Percentiles rank a stretch among this genome's conserved stretches.
phyloP scores from a whole-genome alignment of 2,888 invertebrate genomes.

The Synanthedon tipuliformis region DNA sequence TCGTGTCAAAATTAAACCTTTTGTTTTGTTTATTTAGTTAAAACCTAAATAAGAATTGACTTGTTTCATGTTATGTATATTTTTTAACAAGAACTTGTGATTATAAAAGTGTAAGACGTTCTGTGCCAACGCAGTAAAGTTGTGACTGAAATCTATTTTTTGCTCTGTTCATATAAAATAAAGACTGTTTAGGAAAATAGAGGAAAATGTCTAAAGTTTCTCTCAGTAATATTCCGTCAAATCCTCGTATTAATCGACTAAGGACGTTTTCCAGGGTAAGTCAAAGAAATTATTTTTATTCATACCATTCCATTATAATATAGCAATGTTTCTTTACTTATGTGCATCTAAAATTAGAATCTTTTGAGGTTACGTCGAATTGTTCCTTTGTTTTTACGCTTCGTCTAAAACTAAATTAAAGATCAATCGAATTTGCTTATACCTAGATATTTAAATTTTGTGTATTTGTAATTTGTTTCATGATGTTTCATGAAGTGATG shows the following conservation, averaged over 20 bases:
- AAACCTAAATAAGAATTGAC: slow-evolving; percentile 23
- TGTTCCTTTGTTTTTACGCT: too few relatives aligned
- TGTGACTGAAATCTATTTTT: slow-evolving; percentile 35
- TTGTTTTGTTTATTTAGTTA: slow-evolving; percentile 36
- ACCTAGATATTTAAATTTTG: too few relatives aligned
- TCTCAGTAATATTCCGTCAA: slow-evolving; percentile 60
- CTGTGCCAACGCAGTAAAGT: slow-evolving; percentile 28
- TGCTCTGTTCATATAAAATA: slow-evolving; percentile 25
- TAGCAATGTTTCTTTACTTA: neutral
- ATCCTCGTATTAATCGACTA: slow-evolving; percentile 56
- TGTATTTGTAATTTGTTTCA: too few relatives aligned
- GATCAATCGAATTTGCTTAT: too few relatives aligned
- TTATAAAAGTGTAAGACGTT: slow-evolving; percentile 14
- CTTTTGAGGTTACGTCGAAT: slow-evolving; percentile 7
- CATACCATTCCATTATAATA: neutral
- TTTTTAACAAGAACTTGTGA: slow-evolving; percentile 23
- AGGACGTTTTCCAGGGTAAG: slow-evolving; percentile 64
- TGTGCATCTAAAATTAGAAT: slow-evolving; percentile 5
- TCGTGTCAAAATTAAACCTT: slow-evolving; percentile 36
- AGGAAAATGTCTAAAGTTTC: slow-evolving; percentile 60
- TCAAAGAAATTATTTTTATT: slow-evolving; percentile 7
- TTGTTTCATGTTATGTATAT: slow-evolving; percentile 8
- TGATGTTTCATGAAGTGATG: too few relatives aligned
- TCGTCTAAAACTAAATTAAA: too few relatives aligned
- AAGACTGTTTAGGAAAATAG: slow-evolving; percentile 12